Conservation (phyloP, 2,888 invertebrate genomes). For the Kryphioiulus occultus region DNA sequence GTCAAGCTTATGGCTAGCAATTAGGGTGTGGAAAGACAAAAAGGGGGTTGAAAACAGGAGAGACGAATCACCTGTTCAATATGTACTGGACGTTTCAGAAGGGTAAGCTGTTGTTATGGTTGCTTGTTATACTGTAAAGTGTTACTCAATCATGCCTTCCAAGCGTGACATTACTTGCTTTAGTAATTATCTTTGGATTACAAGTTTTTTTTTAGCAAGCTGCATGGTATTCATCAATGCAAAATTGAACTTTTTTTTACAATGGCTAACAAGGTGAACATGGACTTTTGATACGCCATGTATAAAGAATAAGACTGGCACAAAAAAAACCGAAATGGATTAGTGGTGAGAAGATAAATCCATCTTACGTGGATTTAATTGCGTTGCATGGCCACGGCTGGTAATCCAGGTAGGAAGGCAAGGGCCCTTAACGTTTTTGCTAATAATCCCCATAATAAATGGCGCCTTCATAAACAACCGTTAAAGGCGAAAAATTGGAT, state of each 20-base stretch:
- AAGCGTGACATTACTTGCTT: no score
- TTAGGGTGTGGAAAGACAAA: conserved; percentile 2
- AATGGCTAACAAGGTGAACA: no score
- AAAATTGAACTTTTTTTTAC: no score
- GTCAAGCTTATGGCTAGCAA: conserved; percentile 24
- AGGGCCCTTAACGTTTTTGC: not conserved
- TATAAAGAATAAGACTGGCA: not conserved
- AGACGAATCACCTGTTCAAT: not conserved
- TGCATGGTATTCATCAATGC: no score
- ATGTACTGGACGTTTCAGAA: not conserved
- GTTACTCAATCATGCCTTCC: no score
- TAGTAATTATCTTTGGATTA: no score
- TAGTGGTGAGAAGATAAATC: conserved; percentile 5
- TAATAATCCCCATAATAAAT: conserved; percentile 5
- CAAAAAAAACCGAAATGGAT: not conserved
- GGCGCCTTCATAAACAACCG: conserved; percentile 5
- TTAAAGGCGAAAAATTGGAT: conserved; percentile 5
- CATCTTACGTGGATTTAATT: conserved; percentile 5
- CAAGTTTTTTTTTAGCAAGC: no score
- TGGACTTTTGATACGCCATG: no score
- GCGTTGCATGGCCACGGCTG: not conserved
- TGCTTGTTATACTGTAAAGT: no score
- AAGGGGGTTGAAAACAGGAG: not conserved
- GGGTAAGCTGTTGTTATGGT: no score
- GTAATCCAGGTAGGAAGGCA: not conserved